Evolutionary conservation across 2,113 vertebrate species (phyloP).

Genomic region (Origma solitaria): DNA sequence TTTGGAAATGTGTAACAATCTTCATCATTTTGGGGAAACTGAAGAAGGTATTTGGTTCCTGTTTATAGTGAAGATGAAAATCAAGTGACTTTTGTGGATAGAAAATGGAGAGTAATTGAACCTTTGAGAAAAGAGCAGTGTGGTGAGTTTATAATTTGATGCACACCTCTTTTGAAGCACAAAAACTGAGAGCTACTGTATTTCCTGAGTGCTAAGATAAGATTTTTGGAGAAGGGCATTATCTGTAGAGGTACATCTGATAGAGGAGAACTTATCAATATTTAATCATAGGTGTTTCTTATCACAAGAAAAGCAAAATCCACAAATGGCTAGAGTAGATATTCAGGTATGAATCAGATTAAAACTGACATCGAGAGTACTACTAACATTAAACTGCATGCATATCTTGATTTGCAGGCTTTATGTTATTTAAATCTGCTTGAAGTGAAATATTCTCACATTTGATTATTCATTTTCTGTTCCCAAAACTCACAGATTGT

Average conservation of each 20-base stretch:
- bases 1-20: neutral
- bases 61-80: conserved; percentile 59
- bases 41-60: conserved; percentile 59
- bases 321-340: neutral
- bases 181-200: conserved; percentile 6
- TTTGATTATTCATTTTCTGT: neutral
- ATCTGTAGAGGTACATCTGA: neutral
- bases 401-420: neutral
- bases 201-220: conserved; percentile 42
- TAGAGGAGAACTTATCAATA: neutral
- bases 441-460: conserved; percentile 12
- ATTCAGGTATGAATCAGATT: neutral
- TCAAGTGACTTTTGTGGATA: conserved; percentile 52
- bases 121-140: conserved; percentile 42
- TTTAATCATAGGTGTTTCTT: neutral
- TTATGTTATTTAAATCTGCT: conserved; percentile 25
- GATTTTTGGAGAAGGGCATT: conserved; percentile 41
- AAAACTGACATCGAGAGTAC: neutral
- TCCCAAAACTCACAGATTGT: neutral
- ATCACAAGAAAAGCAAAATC: neutral
- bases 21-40: conserved; percentile 28
- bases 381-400: neutral
- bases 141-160: conserved; percentile 27
- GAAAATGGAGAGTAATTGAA: conserved; percentile 44
- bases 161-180: neutral